Percentiles rank a stretch among this genome's conserved stretches.
Conservation (phyloP, 2,113 vertebrate species). For the Oncorhynchus nerka region DNA sequence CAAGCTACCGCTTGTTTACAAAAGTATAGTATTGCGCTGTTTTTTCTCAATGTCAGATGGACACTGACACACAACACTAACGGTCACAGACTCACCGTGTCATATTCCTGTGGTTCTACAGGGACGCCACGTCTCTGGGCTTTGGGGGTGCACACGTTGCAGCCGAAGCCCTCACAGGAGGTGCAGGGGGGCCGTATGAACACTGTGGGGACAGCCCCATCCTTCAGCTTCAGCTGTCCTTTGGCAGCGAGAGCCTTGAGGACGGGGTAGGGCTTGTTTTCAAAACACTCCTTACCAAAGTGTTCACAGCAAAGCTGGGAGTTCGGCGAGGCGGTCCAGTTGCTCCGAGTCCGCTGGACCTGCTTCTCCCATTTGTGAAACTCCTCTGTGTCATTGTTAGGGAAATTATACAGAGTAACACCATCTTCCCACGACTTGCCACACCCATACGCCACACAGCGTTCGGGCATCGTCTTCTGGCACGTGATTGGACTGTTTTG, state of each 20-base stretch:
- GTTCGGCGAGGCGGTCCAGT: slow-evolving; percentile 63
- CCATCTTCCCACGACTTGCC: slow-evolving; percentile 67
- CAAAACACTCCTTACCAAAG: slow-evolving; percentile 75
- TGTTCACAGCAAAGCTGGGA: slow-evolving; percentile 76
- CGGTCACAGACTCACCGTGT: slow-evolving; percentile 43
- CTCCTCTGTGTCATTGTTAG: slow-evolving; percentile 68
- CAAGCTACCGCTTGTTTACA: neutral
- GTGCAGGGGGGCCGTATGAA: slow-evolving; percentile 66
- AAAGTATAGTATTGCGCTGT: neutral
- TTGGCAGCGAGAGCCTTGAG: slow-evolving; percentile 25
- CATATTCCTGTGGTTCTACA: slow-evolving; percentile 21
- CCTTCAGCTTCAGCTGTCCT: slow-evolving; percentile 54
- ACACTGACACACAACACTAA: too few species aligned
- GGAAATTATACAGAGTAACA: slow-evolving; percentile 70
- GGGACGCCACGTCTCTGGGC: slow-evolving; percentile 34
- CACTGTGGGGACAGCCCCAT: slow-evolving; percentile 70
- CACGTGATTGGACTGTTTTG: neutral
- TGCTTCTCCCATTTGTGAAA: slow-evolving; percentile 77
- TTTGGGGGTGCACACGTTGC: slow-evolving; percentile 46
- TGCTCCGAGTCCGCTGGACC: slow-evolving; percentile 66
- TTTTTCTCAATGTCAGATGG: neutral
- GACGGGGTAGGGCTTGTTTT: slow-evolving; percentile 37
- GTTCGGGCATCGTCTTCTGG: slow-evolving; percentile 63
- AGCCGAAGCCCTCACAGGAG: slow-evolving; percentile 55
- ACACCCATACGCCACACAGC: slow-evolving; percentile 74